These are phyloP conservation scores for Coryphaenoides rupestris DNA, from an alignment of 2,113 vertebrate genomes.

Conservation along the genomic window DNA sequence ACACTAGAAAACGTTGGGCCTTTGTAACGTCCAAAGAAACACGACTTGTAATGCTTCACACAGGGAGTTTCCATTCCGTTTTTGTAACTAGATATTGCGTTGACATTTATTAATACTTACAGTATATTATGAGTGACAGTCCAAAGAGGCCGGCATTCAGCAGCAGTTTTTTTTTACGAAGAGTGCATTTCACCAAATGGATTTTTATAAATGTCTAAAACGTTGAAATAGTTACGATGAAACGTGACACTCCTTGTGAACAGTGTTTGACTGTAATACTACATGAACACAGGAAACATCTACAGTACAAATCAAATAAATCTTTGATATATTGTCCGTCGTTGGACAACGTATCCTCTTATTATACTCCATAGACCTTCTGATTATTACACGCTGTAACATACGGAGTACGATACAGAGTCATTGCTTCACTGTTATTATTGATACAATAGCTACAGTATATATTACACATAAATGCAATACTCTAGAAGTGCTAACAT, in stretches of 20 bases:
- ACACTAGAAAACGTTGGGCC: conserved; percentile 10
- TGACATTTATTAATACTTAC: conserved; percentile 8
- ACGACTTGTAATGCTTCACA: conserved; percentile 8
- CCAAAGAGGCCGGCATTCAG: conserved; percentile 24
- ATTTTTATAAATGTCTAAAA: conserved; percentile 11
- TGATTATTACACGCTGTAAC: conserved; percentile 37
- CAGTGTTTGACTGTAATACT: conserved; percentile 24
- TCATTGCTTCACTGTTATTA: conserved; percentile 37
- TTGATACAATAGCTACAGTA: conserved; percentile 50
- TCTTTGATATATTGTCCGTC: neutral
- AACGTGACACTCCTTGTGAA: conserved; percentile 18
- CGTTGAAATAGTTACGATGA: conserved; percentile 6
- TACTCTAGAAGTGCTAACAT: conserved; percentile 36
- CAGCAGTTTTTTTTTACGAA: conserved; percentile 8
- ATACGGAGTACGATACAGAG: conserved; percentile 40
- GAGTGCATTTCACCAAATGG: conserved; percentile 6
- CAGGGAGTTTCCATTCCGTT: conserved; percentile 1
- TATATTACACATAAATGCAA: conserved; percentile 48
- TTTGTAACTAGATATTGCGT: conserved; percentile 9
- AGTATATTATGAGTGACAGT: conserved; percentile 8
- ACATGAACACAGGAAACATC: conserved; percentile 38
- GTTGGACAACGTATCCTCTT: conserved; percentile 20
- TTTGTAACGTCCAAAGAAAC: neutral
- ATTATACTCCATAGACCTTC: conserved; percentile 39
- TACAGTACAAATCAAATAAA: conserved; percentile 35